Percentiles rank a stretch among this genome's conserved stretches.
Conservation (phyloP, 2,113 vertebrate genomes). For the Halcyon senegalensis region DNA sequence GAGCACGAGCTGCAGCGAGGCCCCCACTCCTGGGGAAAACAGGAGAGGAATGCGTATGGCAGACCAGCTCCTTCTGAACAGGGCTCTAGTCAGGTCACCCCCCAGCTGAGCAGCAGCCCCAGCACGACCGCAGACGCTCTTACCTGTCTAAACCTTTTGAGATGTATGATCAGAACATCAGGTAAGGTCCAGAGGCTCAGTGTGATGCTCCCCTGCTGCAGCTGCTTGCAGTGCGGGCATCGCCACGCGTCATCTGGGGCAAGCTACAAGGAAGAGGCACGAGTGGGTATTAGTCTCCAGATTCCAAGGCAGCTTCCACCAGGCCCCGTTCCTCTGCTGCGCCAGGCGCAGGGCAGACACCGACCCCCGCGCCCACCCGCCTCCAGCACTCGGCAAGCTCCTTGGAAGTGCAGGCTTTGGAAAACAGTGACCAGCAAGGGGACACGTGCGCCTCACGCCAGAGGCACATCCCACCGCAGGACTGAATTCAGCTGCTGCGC, state of each 20-base stretch:
- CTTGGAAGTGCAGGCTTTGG: not conserved
- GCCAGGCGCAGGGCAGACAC: not conserved
- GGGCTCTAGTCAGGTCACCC: not conserved
- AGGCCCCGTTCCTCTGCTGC: not conserved
- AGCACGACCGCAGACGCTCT: not conserved
- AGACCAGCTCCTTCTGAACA: not conserved
- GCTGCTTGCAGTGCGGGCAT: constrained; percentile 97
- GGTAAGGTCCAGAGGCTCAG: constrained; percentile 97
- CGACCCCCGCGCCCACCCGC: not conserved
- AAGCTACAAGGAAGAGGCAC: constrained; percentile 78
- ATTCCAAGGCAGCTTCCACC: not conserved
- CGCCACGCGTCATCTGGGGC: constrained; percentile 97
- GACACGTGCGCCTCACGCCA: rapidly evolving
- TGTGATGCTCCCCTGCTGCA: constrained; percentile 97
- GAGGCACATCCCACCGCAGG: not conserved
- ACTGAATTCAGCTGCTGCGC: not conserved
- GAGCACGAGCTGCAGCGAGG: not conserved
- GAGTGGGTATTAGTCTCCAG: not conserved
- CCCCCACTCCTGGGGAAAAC: not conserved
- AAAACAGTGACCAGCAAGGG: not conserved
- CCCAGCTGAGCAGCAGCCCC: not conserved
- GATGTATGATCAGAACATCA: constrained; percentile 95
- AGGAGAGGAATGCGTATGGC: not conserved
- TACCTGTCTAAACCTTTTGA: constrained; percentile 97
- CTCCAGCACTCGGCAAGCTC: not conserved